Conservation (phyloP, 1,140 invertebrate species). For the Augochlora pura region DNA sequence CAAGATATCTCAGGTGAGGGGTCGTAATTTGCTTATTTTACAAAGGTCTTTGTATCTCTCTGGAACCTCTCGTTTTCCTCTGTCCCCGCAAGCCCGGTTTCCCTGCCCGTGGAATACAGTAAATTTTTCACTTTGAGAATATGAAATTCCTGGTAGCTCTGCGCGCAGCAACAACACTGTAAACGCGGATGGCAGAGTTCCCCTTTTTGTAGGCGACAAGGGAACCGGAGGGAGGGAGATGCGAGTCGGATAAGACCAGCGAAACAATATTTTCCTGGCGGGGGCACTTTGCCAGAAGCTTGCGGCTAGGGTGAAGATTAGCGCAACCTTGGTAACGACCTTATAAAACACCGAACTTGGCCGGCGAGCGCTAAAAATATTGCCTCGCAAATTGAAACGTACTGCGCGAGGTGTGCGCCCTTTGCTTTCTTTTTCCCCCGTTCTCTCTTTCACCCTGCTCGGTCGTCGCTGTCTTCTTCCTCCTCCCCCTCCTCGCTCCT, state of each 20-base stretch:
- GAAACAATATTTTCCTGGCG: conserved; percentile 65
- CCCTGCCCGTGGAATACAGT: conserved; percentile 44
- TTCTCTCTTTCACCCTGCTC: conserved; percentile 19
- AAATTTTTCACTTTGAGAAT: conserved; percentile 67
- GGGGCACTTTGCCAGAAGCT: conserved; percentile 69
- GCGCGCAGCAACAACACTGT: not conserved
- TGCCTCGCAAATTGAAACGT: conserved; percentile 73
- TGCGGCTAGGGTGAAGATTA: conserved; percentile 71
- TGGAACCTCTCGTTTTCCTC: not conserved
- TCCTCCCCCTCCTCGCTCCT: not conserved
- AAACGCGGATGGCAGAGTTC: conserved; percentile 9
- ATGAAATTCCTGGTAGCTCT: conserved; percentile 65
- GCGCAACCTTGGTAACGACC: conserved; percentile 71
- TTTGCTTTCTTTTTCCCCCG: conserved; percentile 15
- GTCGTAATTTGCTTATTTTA: conserved; percentile 15
- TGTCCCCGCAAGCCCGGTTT: conserved; percentile 25
- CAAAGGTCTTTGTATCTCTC: conserved; percentile 16
- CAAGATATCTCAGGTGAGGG: not conserved
- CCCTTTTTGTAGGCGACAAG: conserved; percentile 20
- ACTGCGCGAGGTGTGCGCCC: conserved; percentile 50
- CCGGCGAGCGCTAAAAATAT: conserved; percentile 67
- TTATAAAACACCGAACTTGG: conserved; percentile 72
- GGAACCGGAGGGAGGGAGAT: too few relatives aligned
- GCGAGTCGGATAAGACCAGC: conserved; percentile 60
- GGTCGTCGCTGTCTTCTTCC: conserved; percentile 9